phyloP scores from a whole-genome alignment of 2,888 invertebrate species.

The Amphipoea oculea region DNA sequence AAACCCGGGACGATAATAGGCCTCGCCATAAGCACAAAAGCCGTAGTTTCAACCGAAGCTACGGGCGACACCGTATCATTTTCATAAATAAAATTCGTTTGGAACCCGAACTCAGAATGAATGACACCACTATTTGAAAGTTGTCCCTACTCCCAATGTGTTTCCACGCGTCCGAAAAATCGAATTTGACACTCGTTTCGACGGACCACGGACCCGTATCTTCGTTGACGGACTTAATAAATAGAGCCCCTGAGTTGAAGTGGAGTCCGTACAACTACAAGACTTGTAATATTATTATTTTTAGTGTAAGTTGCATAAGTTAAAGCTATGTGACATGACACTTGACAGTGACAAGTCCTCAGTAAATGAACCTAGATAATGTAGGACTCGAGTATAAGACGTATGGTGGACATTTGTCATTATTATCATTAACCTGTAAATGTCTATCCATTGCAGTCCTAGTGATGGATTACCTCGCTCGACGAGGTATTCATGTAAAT shows the following conservation, averaged over 20 bases:
- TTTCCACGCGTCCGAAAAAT: too few relatives aligned
- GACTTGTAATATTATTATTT: not conserved
- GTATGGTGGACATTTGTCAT: slow-evolving; percentile 38
- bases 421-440: slow-evolving; percentile 57
- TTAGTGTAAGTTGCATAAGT: not conserved
- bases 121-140: not conserved
- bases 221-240: too few relatives aligned
- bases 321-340: slow-evolving; percentile 6
- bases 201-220: not conserved
- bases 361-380: slow-evolving; percentile 39
- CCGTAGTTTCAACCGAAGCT: too few relatives aligned
- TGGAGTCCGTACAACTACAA: not conserved
- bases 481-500: slow-evolving; percentile 35
- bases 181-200: not conserved
- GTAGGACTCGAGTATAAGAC: slow-evolving; percentile 28
- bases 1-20: not conserved
- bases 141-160: not conserved
- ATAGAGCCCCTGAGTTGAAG: not conserved
- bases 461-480: slow-evolving; percentile 27
- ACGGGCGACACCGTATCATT: too few relatives aligned
- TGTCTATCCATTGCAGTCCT: slow-evolving; percentile 13
- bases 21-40: too few relatives aligned
- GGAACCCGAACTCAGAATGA: too few relatives aligned
- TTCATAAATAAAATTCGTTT: too few relatives aligned
- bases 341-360: slow-evolving; percentile 22